Base-by-base conservation (phyloP, 2,797 vertebrate species). In the Labroides dimidiatus region DNA sequence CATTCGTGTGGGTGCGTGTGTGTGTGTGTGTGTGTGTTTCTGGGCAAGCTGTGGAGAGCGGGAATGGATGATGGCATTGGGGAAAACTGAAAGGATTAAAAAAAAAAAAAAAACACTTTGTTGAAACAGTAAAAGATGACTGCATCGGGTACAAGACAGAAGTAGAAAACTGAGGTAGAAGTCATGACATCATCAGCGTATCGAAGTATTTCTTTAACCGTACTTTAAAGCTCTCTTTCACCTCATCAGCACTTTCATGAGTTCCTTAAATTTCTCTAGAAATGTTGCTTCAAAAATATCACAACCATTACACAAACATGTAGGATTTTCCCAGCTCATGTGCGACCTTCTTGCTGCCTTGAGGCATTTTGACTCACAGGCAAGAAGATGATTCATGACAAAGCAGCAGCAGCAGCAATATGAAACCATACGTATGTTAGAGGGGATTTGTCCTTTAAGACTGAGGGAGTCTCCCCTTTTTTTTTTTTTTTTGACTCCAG, bases 351-450 rank as follows among this genome's bases (percentile, higher is more conserved):
- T 36, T 53, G 36, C 21, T 41, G 27, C 64, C 77, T 21, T 10
- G 20, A 75, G 58, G 69, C 55, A 5, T 61, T 77, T 57, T 49
- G 51, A 80, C 69, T 58, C 14, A 11, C 55, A 0, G 24, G 53
- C n/a, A 10, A 56, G 49, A 60, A 50, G 60, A 2, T 2, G 53
- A 80, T 71, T 80, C 61, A 77, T 69, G 64, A 56, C 52, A 81
- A 91, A 88, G n/a, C n/a, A n/a, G n/a, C n/a, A 81, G 78, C 56
- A 77, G 72, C 48, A 69, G 24, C 55, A 68, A 49, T 41, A 57
- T 64, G 15, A 17, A 71, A 21, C 41, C 78, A 58, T 6, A 62
- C 6, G 37, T 59, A 54, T 44, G 60, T 33, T 37, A 33, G 15
- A 37, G 59, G 47, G 21, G 48, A 55, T 14, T 4, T 42, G 23